These are phyloP conservation scores for Panopea generosa DNA, from an alignment of 2,888 invertebrate species.

Conservation along the genomic window DNA sequence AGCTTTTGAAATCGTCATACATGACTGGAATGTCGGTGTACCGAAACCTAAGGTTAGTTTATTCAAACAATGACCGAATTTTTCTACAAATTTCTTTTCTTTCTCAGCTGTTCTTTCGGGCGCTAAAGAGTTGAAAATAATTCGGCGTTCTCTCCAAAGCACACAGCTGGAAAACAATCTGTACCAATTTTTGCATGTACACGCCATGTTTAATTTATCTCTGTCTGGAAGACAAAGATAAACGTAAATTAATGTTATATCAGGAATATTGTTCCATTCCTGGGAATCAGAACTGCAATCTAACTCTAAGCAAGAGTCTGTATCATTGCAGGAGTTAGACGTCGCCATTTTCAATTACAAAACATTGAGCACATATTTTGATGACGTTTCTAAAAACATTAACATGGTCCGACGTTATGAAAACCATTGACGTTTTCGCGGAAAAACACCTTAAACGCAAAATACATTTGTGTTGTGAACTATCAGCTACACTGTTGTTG, in stretches of 20 bases:
- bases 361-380: not conserved
- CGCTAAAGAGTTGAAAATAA: slow-evolving; percentile 43
- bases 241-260: slow-evolving; percentile 67
- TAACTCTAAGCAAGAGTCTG: not conserved
- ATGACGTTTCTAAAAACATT: slow-evolving; percentile 5
- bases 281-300: too few relatives aligned
- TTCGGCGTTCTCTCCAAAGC: slow-evolving; percentile 68
- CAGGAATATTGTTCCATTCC: slow-evolving; percentile 67
- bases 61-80: slow-evolving; percentile 59
- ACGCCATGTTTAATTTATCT: slow-evolving; percentile 65
- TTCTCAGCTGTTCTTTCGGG: slow-evolving; percentile 47
- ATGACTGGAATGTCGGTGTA: slow-evolving; percentile 55
- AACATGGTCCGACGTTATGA: too few relatives aligned
- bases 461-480: too few relatives aligned
- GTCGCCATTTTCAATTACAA: slow-evolving; percentile 20
- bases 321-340: not conserved
- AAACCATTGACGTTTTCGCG: too few relatives aligned
- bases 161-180: slow-evolving; percentile 61
- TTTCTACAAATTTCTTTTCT: slow-evolving; percentile 59
- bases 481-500: too few relatives aligned
- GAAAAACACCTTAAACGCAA: too few relatives aligned
- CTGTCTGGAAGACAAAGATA: slow-evolving; percentile 61
- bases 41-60: slow-evolving; percentile 58
- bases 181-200: slow-evolving; percentile 71
- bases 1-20: slow-evolving; percentile 60